phyloP scores from a whole-genome alignment of 2,797 vertebrate genomes.

The Coregonus suidteri region DNA sequence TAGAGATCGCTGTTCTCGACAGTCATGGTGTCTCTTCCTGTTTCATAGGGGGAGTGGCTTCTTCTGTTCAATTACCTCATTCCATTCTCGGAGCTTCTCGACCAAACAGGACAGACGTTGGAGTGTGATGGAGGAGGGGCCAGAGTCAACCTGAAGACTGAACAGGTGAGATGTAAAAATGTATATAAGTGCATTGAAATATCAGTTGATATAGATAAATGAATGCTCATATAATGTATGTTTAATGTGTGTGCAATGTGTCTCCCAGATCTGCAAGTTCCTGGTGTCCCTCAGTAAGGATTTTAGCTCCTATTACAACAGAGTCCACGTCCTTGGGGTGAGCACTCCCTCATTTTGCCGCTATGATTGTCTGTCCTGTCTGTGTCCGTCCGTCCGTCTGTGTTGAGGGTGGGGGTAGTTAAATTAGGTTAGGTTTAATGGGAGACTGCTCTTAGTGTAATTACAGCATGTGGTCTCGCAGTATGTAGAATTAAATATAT shows the following conservation, averaged over 20 bases:
- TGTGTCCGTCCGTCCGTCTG: background rate
- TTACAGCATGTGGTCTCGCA: too few species aligned
- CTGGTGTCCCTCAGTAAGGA: constrained; percentile 96
- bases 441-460: too few species aligned
- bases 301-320: constrained; percentile 98
- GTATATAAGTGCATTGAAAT: too few species aligned
- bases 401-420: too few species aligned
- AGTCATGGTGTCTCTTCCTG: constrained; percentile 5
- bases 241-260: constrained; percentile 30
- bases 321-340: constrained; percentile 92
- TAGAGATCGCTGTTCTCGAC: background rate
- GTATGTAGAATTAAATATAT: background rate
- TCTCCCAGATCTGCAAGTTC: constrained; percentile 89
- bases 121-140: constrained; percentile 75
- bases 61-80: constrained; percentile 94
- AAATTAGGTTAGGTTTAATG: background rate
- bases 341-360: constrained; percentile 56
- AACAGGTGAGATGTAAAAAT: constrained; percentile 65
- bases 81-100: constrained; percentile 88
- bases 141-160: constrained; percentile 80
- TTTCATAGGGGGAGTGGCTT: constrained; percentile 91
- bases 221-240: background rate
- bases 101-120: constrained; percentile 78
- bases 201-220: background rate
- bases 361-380: too few species aligned